Evolutionary conservation across 2,113 vertebrate species (phyloP).

Genomic region (Thomomys bottae): DNA sequence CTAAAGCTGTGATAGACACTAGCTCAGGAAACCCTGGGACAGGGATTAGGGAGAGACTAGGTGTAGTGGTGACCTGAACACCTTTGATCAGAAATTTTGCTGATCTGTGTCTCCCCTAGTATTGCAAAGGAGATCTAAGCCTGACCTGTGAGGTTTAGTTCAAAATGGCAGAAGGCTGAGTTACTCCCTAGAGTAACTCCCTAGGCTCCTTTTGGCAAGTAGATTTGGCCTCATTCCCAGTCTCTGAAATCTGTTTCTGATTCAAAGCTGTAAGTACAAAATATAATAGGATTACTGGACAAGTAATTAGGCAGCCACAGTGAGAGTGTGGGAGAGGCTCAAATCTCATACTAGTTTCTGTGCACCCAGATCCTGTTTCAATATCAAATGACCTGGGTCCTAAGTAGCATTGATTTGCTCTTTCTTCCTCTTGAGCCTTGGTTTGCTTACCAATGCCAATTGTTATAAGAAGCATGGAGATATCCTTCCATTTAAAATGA

Average conservation of each 20-base stretch:
- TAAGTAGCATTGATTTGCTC: background rate
- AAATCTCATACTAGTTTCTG: background rate
- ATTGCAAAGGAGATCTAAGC: background rate
- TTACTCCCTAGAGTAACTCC: background rate
- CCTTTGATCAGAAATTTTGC: background rate
- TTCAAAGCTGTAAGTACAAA: background rate
- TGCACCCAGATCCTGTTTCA: background rate
- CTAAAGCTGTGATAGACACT: no score
- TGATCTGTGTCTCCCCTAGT: background rate
- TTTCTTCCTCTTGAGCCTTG: background rate
- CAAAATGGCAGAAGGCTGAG: background rate
- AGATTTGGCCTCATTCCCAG: background rate
- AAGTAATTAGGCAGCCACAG: conserved; percentile 33
- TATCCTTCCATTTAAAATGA: background rate
- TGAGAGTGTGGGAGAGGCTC: background rate
- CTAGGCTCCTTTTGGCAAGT: background rate
- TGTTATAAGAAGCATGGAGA: background rate
- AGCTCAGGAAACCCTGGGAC: no score
- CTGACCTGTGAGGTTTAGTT: background rate
- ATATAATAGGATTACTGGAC: background rate
- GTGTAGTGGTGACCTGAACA: no score
- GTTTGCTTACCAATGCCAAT: background rate
- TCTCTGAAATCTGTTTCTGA: background rate
- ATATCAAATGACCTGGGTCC: background rate
- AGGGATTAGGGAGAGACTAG: no score